Evolutionary conservation across 2,888 invertebrate genomes (phyloP), one percentile per base, ranked within the genome.

Genomic region (Torymus aiolomorphi): DNA sequence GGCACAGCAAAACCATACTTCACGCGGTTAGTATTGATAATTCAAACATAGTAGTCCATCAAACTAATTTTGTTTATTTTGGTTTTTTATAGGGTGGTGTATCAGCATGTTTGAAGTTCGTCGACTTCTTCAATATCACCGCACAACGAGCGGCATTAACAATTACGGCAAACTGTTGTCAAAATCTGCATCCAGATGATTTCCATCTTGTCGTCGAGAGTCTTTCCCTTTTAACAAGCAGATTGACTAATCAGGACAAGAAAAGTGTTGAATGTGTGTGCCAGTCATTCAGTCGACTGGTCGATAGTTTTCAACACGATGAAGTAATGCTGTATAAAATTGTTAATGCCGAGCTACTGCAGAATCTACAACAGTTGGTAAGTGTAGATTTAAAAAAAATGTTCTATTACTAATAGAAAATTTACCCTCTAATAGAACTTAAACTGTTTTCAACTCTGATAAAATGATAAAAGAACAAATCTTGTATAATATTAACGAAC

Each of bases 111-210:
- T 93, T 99, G 84, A 98, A 96, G 88, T 99, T 97, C 90, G 93
- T 99, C 89, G 99, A 99, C 90, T 99, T 99, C 93, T 99, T 99
- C 92, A 98, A 98, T 66, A 98, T 98, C 87, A 97, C 97, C 88
- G 98, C 99, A 14, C 99, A 99, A 91, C 94, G 99, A 54, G 96
- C 98, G 65, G 98, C 99, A 2, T 92, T 99, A 76, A 96, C 97
- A 31, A 97, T 99, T 84, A 98, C 98, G 0, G 98, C 99, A 77
- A 99, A 99, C 91, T 99, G 99, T 91, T 99, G 98, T 90, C 95
- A 97, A 90, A 98, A 97, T 91, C 93, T 98, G 86, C 96, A 96
- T 61, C 93, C 95, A 0, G 98, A 98, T 87, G 99, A 99, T 91
- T 99, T 99, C 91, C 96, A 96, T 88, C 95, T 97, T 86, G 96